A percentile compares a stretch with the other conserved stretches of the same genome.
phyloP scores from a whole-genome alignment of 2,113 vertebrate genomes.

The Alosa alosa region DNA sequence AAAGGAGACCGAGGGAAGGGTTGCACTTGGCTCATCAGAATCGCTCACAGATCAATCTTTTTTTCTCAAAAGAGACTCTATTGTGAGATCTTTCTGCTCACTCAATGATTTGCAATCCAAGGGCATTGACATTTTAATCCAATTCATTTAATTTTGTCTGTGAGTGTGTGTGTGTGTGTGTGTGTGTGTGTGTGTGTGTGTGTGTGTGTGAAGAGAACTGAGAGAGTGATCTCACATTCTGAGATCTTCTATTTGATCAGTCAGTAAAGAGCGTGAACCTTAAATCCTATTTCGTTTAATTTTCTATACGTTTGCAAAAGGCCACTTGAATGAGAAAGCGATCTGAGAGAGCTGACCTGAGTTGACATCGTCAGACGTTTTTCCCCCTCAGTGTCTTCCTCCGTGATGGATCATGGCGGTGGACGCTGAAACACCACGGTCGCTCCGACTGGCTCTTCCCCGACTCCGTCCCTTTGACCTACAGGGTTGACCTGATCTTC shows the following conservation, averaged over 20 bases:
- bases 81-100: neutral
- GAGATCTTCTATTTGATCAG: too few relatives aligned
- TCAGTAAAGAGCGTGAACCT: too few relatives aligned
- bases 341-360: neutral
- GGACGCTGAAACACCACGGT: neutral
- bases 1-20: too few relatives aligned
- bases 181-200: neutral
- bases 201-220: neutral
- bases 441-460: neutral
- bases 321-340: neutral
- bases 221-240: neutral
- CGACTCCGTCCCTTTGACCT: too few relatives aligned
- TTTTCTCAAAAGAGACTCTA: neutral
- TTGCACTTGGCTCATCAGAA: too few relatives aligned
- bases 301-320: too few relatives aligned
- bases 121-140: neutral
- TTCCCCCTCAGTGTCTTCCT: neutral
- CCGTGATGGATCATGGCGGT: neutral
- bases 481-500: neutral
- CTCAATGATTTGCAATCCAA: neutral
- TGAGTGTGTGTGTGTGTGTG: neutral
- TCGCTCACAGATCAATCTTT: too few relatives aligned
- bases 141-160: neutral
- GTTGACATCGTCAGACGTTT: neutral
- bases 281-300: too few relatives aligned